phyloP scores from a whole-genome alignment of 1,140 invertebrate genomes.

The Diorhabda sublineata region DNA sequence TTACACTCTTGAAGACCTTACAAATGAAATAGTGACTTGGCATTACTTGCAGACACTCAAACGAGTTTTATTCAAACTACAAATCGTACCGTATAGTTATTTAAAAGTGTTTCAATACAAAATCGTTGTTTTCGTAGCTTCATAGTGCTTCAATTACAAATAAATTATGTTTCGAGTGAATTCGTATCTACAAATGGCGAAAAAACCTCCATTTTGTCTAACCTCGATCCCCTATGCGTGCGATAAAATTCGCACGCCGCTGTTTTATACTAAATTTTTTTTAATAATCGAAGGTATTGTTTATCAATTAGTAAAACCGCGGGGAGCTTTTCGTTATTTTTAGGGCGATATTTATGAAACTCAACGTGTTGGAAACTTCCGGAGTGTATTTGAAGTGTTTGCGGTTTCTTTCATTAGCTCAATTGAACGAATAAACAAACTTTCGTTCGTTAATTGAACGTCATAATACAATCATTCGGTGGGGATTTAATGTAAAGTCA shows the following conservation, averaged over 20 bases:
- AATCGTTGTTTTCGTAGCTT: too few relatives aligned
- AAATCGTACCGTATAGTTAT: too few relatives aligned
- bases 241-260: not conserved
- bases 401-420: not conserved
- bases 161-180: too few relatives aligned
- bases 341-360: not conserved
- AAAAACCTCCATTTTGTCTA: too few relatives aligned
- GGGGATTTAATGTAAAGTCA: not conserved
- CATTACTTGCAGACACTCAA: too few relatives aligned
- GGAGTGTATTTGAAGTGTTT: slow-evolving; percentile 4
- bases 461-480: not conserved
- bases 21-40: too few relatives aligned
- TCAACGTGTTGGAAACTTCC: not conserved
- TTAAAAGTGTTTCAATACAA: too few relatives aligned
- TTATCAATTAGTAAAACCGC: not conserved
- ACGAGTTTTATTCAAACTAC: too few relatives aligned
- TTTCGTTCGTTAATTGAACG: slow-evolving; percentile 1
- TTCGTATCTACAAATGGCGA: too few relatives aligned
- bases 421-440: not conserved
- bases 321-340: not conserved
- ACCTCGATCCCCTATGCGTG: too few relatives aligned
- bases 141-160: too few relatives aligned
- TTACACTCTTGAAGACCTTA: too few relatives aligned
- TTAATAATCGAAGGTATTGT: not conserved
- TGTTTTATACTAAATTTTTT: not conserved